Conservation (phyloP, 35 echinoderm and acorn worm genomes). For the Heliocidaris erythrogramma region DNA sequence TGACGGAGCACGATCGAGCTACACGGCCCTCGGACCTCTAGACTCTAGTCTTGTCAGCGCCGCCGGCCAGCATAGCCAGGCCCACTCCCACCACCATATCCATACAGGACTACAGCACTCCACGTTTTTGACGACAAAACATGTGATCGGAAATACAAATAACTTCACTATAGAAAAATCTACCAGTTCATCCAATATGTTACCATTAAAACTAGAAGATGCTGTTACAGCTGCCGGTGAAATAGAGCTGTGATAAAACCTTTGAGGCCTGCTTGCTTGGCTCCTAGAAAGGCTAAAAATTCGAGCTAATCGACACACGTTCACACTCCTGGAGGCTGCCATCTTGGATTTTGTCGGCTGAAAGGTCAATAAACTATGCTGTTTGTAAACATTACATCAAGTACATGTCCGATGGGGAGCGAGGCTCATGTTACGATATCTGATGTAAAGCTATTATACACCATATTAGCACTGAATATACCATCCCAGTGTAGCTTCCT, state of each 20-base stretch:
- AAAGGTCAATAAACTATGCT: background rate
- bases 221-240: background rate
- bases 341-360: background rate
- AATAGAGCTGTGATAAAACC: background rate
- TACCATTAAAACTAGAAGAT: background rate
- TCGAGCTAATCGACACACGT: background rate
- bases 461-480: too few species aligned
- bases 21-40: background rate
- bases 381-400: too few species aligned
- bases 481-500: too few species aligned
- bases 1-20: too few species aligned
- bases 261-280: background rate
- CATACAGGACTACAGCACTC: background rate
- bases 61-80: background rate
- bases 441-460: too few species aligned
- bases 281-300: conserved; percentile 13
- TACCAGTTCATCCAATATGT: too few species aligned
- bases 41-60: background rate
- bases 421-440: too few species aligned
- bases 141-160: background rate
- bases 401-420: too few species aligned
- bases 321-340: conserved; percentile 20
- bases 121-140: background rate
- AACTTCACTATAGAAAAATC: too few species aligned
- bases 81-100: too few species aligned